Evolutionary conservation across 2,888 invertebrate genomes (phyloP).

Genomic region (Hirtodrosophila histrioides): DNA sequence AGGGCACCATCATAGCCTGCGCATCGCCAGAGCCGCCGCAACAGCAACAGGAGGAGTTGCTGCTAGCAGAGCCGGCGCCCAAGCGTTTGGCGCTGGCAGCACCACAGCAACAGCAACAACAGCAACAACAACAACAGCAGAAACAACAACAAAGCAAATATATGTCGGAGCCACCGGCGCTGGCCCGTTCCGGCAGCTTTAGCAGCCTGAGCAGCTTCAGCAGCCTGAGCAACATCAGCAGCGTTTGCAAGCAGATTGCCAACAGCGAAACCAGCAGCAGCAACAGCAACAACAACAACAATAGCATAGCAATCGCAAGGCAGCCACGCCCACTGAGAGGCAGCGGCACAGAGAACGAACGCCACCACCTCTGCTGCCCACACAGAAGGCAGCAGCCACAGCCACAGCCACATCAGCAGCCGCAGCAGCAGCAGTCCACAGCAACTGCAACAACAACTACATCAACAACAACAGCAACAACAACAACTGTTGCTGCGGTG

Average conservation of each 20-base stretch:
- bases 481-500: constrained; percentile 47
- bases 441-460: constrained; percentile 37
- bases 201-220: constrained; percentile 61
- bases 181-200: constrained; percentile 68
- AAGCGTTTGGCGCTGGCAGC: constrained; percentile 55
- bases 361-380: constrained; percentile 58
- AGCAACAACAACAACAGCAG: constrained; percentile 42
- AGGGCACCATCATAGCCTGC: constrained; percentile 56
- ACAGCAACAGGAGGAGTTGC: constrained; percentile 17
- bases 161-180: constrained; percentile 68
- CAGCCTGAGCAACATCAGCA: constrained; percentile 54
- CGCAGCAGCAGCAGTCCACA: constrained; percentile 27
- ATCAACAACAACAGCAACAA: constrained; percentile 34
- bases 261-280: constrained; percentile 28
- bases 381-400: constrained; percentile 50
- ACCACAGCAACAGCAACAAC: constrained; percentile 22
- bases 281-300: constrained; percentile 25
- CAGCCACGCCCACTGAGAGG: constrained; percentile 47
- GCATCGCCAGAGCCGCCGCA: constrained; percentile 38
- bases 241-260: constrained; percentile 51
- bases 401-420: constrained; percentile 27
- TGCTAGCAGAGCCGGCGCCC: constrained; percentile 55
- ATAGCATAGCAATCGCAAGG: constrained; percentile 36
- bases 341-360: constrained; percentile 55
- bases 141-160: constrained; percentile 48